These are phyloP conservation scores for Micrastur ruficollis DNA, from an alignment of 2,797 vertebrate species.

Conservation along the genomic window DNA sequence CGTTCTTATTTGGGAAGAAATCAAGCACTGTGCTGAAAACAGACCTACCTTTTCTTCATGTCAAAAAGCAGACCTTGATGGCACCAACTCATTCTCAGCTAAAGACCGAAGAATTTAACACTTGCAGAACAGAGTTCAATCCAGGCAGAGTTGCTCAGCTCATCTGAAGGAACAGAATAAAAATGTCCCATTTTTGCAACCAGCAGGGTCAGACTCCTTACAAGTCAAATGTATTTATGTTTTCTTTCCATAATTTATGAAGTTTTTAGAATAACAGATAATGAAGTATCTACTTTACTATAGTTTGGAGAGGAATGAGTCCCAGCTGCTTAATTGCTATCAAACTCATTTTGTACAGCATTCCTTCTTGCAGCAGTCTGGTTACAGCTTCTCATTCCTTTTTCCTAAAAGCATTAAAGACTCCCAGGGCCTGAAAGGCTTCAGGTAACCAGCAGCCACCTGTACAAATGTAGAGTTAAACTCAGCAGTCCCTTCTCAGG, in stretches of 20 bases:
- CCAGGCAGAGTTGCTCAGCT: not conserved
- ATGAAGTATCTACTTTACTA: not conserved
- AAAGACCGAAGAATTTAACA: not conserved
- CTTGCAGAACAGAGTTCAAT: not conserved
- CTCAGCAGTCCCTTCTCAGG: not conserved
- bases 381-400: not conserved
- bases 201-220: not conserved
- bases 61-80: not conserved
- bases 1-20: not conserved
- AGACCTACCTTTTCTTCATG: not conserved
- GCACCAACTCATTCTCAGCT: not conserved
- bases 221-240: not conserved
- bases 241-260: not conserved
- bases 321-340: not conserved
- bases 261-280: not conserved
- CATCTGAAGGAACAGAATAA: not conserved
- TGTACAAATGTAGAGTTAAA: not conserved
- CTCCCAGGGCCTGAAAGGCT: not conserved
- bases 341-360: not conserved
- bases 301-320: not conserved
- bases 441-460: not conserved
- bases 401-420: not conserved
- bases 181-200: not conserved
- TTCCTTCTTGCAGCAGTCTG: not conserved
- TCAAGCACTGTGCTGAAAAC: not conserved